Percentiles rank a stretch among this genome's conserved stretches.
phyloP scores from a whole-genome alignment of 2,113 vertebrate genomes.

The Pipa parva region DNA sequence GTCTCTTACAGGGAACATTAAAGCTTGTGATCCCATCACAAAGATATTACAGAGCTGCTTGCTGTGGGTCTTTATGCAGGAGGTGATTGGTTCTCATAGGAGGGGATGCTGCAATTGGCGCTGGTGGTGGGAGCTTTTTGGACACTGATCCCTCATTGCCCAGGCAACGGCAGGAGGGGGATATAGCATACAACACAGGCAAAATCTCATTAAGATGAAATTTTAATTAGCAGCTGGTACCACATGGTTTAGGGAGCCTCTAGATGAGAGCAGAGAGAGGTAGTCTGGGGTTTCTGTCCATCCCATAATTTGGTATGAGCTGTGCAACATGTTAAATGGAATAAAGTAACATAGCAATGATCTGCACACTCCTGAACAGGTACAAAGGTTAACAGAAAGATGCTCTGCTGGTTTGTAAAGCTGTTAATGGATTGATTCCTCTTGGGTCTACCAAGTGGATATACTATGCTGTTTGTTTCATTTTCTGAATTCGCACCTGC shows the following conservation, averaged over 20 bases:
- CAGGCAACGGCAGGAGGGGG: conserved; percentile 31
- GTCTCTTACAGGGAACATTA: conserved; percentile 39
- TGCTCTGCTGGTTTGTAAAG: background rate
- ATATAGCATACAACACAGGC: conserved; percentile 4
- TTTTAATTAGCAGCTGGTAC: conserved; percentile 35
- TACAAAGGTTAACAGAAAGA: conserved; percentile 13
- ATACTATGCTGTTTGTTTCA: background rate
- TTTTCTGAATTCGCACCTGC: conserved; percentile 9
- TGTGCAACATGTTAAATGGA: background rate
- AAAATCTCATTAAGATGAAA: conserved; percentile 25
- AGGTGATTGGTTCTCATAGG: conserved; percentile 39
- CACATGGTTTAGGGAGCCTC: conserved; percentile 20
- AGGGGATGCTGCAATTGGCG: conserved; percentile 25
- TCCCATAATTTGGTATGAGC: background rate
- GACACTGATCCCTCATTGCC: conserved; percentile 22
- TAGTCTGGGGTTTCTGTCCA: background rate
- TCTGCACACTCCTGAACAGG: background rate
- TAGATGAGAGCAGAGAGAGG: background rate
- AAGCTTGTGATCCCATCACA: conserved; percentile 36
- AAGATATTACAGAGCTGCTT: conserved; percentile 34
- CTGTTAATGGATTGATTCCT: conserved; percentile 13
- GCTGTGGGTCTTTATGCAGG: conserved; percentile 34
- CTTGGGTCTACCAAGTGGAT: background rate
- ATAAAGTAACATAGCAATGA: background rate
- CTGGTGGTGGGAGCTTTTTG: conserved; percentile 19